Evolutionary conservation across 2,797 vertebrate species (phyloP), one percentile per base, ranked within the genome.

Genomic region (Peromyscus aztecus): DNA sequence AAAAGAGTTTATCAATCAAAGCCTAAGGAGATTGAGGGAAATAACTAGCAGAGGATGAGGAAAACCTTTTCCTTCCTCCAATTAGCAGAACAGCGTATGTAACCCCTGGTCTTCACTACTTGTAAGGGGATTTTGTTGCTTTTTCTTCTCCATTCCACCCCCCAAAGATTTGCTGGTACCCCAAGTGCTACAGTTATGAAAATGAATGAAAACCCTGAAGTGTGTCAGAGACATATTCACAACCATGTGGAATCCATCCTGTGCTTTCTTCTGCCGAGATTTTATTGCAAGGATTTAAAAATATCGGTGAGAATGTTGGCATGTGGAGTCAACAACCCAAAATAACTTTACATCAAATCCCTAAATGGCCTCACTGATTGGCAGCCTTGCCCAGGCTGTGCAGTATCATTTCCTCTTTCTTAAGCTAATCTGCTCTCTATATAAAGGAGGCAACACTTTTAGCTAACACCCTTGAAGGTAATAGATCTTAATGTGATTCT

Each of bases 211-310:
- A 95, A 93, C 83, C 37, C 95, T 75, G 59, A 96, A 95, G 91
- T 97, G 91, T 98, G 94, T 97, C 95, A 97, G 90, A 97, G 89
- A 96, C 71, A 88, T 69, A 95, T 94, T 94, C 96, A 94, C 95
- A 94, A 82, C 83, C 61, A 82, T 78, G 65, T 87, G 96, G 89
- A 97, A 98, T 97, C 96, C 92, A 97, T 95, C 94, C 92, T 96
- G 83, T 77, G 89, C 52, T 94, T 96, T 96, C 95, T 95, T 89
- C 94, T 95, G 75, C 91, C 85, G 84, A 95, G 94, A 95, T 81
- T 97, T 96, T 90, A 93, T 96, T 95, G 92, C 89, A 94, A 81
- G 76, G 80, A 91, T 98, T 97, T 98, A 97, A 98, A 98, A 97
- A 96, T 97, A 97, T 96, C 97, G 77, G 95, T 92, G 85, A 97